phyloP scores from a whole-genome alignment of 2,113 vertebrate genomes.

The Myrmophylax atrothorax region DNA sequence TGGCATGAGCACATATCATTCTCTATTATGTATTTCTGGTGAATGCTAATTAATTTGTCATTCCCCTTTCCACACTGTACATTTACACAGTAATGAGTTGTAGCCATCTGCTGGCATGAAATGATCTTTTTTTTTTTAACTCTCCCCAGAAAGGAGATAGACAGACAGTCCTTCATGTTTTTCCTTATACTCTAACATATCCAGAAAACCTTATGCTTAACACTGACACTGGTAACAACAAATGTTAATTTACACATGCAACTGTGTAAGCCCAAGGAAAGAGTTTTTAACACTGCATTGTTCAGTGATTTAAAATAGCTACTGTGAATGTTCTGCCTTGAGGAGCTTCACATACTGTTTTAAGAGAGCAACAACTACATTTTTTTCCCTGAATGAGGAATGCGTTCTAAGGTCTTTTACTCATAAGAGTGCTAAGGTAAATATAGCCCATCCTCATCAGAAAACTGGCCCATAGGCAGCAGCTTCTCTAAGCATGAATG shows the following conservation, averaged over 20 bases:
- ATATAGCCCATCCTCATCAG: not conserved
- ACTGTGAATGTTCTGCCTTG: not conserved
- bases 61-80: constrained; percentile 48
- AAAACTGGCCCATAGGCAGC: not conserved
- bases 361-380: not conserved
- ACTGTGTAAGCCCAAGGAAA: not conserved
- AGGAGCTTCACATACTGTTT: not conserved
- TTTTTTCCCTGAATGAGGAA: not conserved
- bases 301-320: not conserved
- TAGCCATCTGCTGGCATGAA: constrained; percentile 70
- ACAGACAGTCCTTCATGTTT: not conserved
- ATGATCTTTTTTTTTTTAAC: not conserved
- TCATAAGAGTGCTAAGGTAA: not conserved
- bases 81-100: constrained; percentile 62
- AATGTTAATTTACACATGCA: constrained; percentile 3
- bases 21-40: constrained; percentile 49
- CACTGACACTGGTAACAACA: not conserved
- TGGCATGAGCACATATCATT: constrained; percentile 29
- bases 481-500: not conserved
- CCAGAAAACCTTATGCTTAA: constrained; percentile 43
- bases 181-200: not conserved
- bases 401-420: not conserved
- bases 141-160: constrained; percentile 26
- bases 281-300: not conserved
- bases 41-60: constrained; percentile 72